Evolutionary conservation across 2,797 vertebrate species (phyloP).

Genomic region (Cyclura pinguis): DNA sequence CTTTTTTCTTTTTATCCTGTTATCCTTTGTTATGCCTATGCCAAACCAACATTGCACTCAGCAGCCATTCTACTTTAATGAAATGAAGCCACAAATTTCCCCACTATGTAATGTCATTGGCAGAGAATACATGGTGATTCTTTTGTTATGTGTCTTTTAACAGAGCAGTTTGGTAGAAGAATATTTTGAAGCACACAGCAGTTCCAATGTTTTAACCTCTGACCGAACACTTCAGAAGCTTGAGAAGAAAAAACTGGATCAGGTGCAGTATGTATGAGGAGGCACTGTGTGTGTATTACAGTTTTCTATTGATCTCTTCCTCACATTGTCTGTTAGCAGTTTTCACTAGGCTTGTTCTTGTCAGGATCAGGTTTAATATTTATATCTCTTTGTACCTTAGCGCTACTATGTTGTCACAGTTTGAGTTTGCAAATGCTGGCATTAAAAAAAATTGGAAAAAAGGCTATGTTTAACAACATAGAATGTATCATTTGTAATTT

Average conservation of each 20-base stretch:
- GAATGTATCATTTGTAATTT: background rate
- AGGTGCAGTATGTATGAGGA: slow-evolving; percentile 78
- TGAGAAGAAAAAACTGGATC: slow-evolving; percentile 87
- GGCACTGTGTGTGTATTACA: background rate
- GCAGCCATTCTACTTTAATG: background rate
- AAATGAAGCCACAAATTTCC: background rate
- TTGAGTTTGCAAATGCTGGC: too few species aligned
- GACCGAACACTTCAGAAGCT: slow-evolving; percentile 94
- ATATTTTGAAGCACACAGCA: slow-evolving; percentile 97
- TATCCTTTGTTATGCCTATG: background rate
- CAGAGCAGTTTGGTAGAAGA: slow-evolving; percentile 90
- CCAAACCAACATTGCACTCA: background rate
- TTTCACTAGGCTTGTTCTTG: too few species aligned
- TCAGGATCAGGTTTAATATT: too few species aligned
- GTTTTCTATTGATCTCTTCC: background rate
- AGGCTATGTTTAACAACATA: too few species aligned
- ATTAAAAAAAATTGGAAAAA: too few species aligned
- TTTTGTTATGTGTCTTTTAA: slow-evolving; percentile 55
- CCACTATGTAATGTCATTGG: background rate
- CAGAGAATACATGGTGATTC: background rate
- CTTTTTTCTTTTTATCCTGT: background rate
- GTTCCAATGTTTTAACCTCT: slow-evolving; percentile 94
- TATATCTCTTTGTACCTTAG: too few species aligned
- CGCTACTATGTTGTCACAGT: too few species aligned
- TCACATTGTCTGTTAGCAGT: background rate